A percentile compares a stretch with the other conserved stretches of the same genome.
Evolutionary conservation across 2,113 vertebrate genomes (phyloP).

Genomic region (Silurus glanis): DNA sequence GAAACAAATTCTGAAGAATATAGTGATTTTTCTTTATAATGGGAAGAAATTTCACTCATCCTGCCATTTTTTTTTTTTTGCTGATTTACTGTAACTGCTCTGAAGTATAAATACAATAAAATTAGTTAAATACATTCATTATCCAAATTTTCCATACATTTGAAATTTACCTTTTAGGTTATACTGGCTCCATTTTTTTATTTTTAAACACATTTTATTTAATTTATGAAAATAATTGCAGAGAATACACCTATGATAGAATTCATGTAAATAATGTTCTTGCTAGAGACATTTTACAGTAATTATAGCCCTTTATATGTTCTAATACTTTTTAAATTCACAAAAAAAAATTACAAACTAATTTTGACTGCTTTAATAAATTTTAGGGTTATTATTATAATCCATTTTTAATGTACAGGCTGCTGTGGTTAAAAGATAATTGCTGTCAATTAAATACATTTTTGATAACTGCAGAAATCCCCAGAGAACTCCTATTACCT

Average conservation of each 20-base stretch:
- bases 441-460: background rate
- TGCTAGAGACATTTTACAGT: background rate
- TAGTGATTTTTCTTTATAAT: background rate
- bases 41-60: background rate
- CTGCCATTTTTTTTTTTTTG: background rate
- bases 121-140: background rate
- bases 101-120: background rate
- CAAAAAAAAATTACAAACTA: background rate
- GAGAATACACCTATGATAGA: background rate
- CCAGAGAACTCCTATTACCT: background rate
- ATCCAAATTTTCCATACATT: background rate
- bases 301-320: slow-evolving; percentile 13
- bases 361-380: background rate
- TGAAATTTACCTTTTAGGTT: background rate
- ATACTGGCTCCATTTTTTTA: background rate
- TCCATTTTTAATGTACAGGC: background rate
- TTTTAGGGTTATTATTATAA: slow-evolving; percentile 5
- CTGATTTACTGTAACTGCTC: background rate
- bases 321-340: background rate
- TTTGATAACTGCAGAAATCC: background rate
- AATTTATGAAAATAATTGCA: background rate
- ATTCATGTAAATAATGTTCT: background rate
- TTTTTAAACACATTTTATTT: background rate
- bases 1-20: slow-evolving; percentile 13
- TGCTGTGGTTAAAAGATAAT: background rate